phyloP scores from a whole-genome alignment of 2,113 vertebrate genomes.

The Marcusenius ussheri region DNA sequence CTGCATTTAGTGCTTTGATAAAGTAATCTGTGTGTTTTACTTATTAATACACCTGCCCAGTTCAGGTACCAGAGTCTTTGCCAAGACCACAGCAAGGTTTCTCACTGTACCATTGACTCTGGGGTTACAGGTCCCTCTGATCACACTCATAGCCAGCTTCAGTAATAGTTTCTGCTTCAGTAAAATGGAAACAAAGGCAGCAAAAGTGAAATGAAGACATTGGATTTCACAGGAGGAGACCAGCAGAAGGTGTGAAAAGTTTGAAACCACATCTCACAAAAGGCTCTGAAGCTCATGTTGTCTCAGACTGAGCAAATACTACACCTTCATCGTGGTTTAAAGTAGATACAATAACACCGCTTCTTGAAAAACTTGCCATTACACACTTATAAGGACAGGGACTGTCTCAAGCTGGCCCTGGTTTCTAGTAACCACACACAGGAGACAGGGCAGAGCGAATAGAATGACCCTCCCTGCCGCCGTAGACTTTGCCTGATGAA shows the following conservation, averaged over 20 bases:
- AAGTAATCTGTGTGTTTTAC: neutral
- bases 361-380: neutral
- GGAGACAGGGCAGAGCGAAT: neutral
- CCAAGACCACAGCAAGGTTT: neutral
- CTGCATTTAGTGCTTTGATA: neutral
- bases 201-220: neutral
- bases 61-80: neutral
- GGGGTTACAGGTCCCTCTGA: neutral
- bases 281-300: neutral
- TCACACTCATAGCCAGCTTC: neutral
- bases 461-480: neutral
- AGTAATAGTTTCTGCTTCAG: neutral
- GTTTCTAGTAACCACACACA: neutral
- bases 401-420: neutral
- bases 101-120: neutral
- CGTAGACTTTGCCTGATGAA: neutral
- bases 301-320: neutral
- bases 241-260: neutral
- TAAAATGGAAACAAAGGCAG: neutral
- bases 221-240: neutral
- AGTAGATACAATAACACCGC: neutral
- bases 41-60: neutral
- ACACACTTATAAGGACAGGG: neutral
- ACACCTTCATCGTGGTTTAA: neutral
- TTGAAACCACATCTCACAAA: neutral